phyloP scores from a whole-genome alignment of 2,113 vertebrate genomes.

The Himantopus leucocephalus region DNA sequence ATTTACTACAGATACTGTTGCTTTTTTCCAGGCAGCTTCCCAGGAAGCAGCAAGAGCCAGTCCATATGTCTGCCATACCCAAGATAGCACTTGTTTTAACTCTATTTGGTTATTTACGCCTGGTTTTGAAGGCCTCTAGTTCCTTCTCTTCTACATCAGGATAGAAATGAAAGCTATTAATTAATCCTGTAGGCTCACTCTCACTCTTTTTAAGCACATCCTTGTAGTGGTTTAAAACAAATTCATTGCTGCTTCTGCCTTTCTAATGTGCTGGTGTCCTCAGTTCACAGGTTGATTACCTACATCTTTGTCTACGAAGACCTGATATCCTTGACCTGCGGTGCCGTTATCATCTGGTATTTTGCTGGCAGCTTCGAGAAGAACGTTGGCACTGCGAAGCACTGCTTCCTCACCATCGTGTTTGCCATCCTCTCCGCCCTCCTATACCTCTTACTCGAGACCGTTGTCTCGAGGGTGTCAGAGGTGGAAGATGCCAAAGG shows the following conservation, averaged over 20 bases:
- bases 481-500: conserved; percentile 70
- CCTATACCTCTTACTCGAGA: conserved; percentile 64
- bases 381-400: conserved; percentile 77
- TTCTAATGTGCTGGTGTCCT: conserved; percentile 13
- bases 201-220: not conserved
- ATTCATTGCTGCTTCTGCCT: not conserved
- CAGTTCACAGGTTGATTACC: conserved; percentile 83
- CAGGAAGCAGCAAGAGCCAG: not conserved
- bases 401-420: conserved; percentile 70
- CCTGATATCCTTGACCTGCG: conserved; percentile 66
- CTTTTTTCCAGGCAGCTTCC: not conserved
- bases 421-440: conserved; percentile 71
- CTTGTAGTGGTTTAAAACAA: not conserved
- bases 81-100: not conserved
- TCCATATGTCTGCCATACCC: not conserved
- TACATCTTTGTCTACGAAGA: conserved; percentile 81
- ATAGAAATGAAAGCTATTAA: not conserved
- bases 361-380: conserved; percentile 80
- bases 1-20: not conserved
- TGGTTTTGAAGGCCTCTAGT: not conserved
- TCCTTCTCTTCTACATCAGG: not conserved
- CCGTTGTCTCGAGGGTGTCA: not conserved
- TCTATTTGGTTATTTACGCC: not conserved
- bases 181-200: not conserved
- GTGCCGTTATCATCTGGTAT: conserved; percentile 69